These are phyloP conservation scores for Lamellibrachia columna DNA, from an alignment of 2,888 invertebrate species.

Conservation along the genomic window DNA sequence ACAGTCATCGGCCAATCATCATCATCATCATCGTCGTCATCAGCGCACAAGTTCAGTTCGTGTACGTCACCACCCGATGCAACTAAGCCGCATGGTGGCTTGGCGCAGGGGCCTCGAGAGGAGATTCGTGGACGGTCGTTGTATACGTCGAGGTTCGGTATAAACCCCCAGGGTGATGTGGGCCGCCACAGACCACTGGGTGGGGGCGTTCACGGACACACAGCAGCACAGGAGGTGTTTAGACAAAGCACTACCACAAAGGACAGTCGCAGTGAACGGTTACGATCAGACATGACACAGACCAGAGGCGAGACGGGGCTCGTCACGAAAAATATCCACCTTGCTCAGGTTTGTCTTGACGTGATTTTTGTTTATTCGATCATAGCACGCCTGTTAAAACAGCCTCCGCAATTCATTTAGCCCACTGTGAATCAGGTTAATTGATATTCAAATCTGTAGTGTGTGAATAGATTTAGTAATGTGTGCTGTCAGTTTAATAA, in stretches of 20 bases:
- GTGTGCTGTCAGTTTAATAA: too few relatives aligned
- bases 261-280: background rate
- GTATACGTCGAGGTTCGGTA: background rate
- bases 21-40: slow-evolving; percentile 31
- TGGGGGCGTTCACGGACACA: background rate
- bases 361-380: background rate
- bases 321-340: slow-evolving; percentile 5
- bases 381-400: too few relatives aligned
- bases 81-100: background rate
- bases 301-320: background rate
- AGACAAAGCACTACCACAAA: background rate
- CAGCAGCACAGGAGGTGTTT: background rate
- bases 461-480: too few relatives aligned
- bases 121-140: background rate
- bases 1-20: slow-evolving; percentile 57
- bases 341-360: background rate
- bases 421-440: too few relatives aligned
- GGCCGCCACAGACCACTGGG: background rate
- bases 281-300: background rate
- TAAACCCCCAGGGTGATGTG: background rate
- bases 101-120: background rate
- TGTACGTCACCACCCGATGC: background rate
- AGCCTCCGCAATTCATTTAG: too few relatives aligned
- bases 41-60: background rate
- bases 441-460: too few relatives aligned